A percentile compares a stretch with the other conserved stretches of the same genome.
Conservation (phyloP, 2,888 invertebrate species). For the Charanyca ferruginea region DNA sequence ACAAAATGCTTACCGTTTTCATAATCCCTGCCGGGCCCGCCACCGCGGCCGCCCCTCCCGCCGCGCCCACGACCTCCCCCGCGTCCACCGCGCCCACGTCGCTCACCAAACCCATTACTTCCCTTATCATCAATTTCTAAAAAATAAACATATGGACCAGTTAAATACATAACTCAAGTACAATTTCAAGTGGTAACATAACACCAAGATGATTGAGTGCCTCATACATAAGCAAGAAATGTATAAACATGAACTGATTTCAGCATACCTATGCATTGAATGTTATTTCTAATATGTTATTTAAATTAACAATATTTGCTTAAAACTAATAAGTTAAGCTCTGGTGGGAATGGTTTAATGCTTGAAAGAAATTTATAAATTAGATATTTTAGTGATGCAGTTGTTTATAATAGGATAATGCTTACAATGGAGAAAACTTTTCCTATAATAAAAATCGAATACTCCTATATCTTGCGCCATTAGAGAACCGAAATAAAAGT, state of each 20-base stretch:
- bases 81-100: conserved; percentile 81
- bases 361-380: background rate
- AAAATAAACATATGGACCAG: conserved; percentile 24
- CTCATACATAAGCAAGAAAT: background rate
- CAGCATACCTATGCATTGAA: background rate
- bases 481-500: no score
- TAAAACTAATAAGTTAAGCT: background rate
- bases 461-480: no score
- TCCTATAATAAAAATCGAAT: no score
- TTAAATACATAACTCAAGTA: background rate
- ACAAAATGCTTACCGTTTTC: conserved; percentile 66
- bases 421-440: no score
- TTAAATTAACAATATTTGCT: background rate
- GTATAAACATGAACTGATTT: background rate
- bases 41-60: conserved; percentile 79
- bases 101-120: conserved; percentile 79
- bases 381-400: background rate
- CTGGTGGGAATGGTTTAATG: no score
- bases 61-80: conserved; percentile 79
- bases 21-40: conserved; percentile 79
- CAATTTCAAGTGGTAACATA: conserved; percentile 30
- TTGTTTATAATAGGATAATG: no score
- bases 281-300: background rate
- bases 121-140: conserved; percentile 71
- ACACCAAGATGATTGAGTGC: conserved; percentile 18